Base-by-base conservation (phyloP, 1,140 invertebrate species). In the Varroa destructor region DNA sequence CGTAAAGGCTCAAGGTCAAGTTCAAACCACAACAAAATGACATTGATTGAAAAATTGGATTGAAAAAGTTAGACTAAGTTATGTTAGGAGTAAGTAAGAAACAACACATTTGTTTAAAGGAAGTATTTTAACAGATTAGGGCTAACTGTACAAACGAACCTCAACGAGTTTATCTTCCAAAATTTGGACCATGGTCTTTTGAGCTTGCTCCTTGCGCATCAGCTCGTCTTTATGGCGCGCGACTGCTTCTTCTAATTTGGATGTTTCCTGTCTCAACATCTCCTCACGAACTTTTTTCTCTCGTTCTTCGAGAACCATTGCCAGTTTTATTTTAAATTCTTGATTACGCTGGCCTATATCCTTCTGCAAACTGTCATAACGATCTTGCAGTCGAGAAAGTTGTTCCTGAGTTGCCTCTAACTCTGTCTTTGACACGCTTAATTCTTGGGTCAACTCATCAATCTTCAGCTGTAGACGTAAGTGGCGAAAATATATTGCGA, bases 141-240 rank as follows among this genome's bases (percentile, higher is more conserved):
- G 25, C 25, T 25, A 25, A 25, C 25, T 25, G 25, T 25, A 51
- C 46, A 3, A 67, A 36, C 61, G 37, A 67, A 46, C 61, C 36
- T 67, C 61, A 46, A 67, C 61, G 61, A 67, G 61, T 37, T 67
- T 67, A 12, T 67, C 61, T 37, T 67, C 61, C 12, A 67, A 37
- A 67, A 67, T 67, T n/a, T 67, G 12, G 14, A 67, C 61, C 14
- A 67, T 14, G 37, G 40, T 67, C 12, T 8, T 67, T 40, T 67
- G 61, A 12, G 61, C 61, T 46, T 14, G 40, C 37, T 67, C 61
- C 2, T 46, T 40, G 12, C 61, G 40, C 8, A 14, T 37, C 3
- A 67, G 8, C 40, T 67, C 61, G 12, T 67, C 40, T 12, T 8
- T 2, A n/a, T 67, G 61, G 37, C 61, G 61, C 12, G 37, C 46